A percentile compares a stretch with the other conserved stretches of the same genome.
Evolutionary conservation across 2,888 invertebrate genomes (phyloP).

Genomic region (Eupithecia vulgata): DNA sequence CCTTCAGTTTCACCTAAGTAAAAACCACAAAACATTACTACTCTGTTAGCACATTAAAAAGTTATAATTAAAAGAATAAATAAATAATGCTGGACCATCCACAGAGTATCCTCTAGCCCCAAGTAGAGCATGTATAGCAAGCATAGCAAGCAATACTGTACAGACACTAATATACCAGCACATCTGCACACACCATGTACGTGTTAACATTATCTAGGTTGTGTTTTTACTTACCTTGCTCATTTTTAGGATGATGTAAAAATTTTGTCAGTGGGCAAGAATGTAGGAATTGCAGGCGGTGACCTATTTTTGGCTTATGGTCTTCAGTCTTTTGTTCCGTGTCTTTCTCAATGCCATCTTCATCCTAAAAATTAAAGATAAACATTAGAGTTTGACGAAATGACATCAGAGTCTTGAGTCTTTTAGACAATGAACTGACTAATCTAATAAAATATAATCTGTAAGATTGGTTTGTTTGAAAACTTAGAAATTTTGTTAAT

Average conservation of each 20-base stretch:
- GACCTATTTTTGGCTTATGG: conserved; percentile 64
- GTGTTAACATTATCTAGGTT: neutral
- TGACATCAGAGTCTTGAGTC: neutral
- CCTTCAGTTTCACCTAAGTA: conserved; percentile 54
- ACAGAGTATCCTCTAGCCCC: neutral
- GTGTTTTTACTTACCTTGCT: conserved; percentile 57
- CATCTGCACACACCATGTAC: neutral
- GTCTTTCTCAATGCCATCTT: conserved; percentile 74
- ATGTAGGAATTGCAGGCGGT: conserved; percentile 71
- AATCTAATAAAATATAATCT: neutral
- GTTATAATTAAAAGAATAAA: neutral
- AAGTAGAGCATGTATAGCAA: neutral
- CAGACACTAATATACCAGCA: neutral
- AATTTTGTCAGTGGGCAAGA: conserved; percentile 73
- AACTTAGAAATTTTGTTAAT: neutral
- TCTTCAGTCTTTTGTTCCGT: conserved; percentile 72
- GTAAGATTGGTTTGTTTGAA: neutral
- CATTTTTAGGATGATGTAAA: conserved; percentile 67
- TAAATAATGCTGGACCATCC: neutral
- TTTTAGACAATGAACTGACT: neutral
- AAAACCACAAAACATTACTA: neutral
- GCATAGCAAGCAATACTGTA: neutral
- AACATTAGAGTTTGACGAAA: neutral
- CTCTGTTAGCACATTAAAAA: neutral
- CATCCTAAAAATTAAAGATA: conserved; percentile 58